Conservation (phyloP, 2,797 vertebrate species). For the Mionectes olivaceus region DNA sequence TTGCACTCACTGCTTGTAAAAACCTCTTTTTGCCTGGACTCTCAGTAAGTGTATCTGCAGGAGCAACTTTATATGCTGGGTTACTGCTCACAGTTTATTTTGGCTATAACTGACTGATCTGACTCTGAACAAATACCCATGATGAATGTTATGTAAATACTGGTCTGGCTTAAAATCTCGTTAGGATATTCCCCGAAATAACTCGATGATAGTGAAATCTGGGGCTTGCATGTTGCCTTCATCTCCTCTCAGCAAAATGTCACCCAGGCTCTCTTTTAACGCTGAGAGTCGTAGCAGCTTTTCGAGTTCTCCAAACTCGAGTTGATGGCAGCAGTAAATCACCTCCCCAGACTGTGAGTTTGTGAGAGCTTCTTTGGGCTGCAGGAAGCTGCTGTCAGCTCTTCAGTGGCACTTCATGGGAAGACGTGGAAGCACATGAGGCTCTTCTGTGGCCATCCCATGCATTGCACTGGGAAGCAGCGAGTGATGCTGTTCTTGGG, state of each 20-base stretch:
- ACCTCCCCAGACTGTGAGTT: not conserved
- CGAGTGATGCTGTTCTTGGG: not conserved
- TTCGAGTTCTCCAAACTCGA: not conserved
- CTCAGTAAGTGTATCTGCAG: not conserved
- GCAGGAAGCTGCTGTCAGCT: conserved; percentile 27
- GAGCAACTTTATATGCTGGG: not conserved
- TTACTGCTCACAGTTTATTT: conserved; percentile 47
- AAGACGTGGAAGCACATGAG: not conserved
- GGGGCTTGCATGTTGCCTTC: not conserved
- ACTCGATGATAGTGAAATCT: conserved; percentile 17
- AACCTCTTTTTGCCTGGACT: not conserved
- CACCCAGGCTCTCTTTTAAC: not conserved
- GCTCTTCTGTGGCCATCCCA: conserved; percentile 1
- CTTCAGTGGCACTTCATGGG: conserved; percentile 15
- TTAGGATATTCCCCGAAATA: conserved; percentile 50
- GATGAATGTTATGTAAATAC: conserved; percentile 42
- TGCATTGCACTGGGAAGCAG: not conserved
- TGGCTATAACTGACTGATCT: not conserved
- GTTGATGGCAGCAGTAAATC: conserved; percentile 7
- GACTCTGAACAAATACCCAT: conserved; percentile 21
- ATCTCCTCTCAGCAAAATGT: not conserved
- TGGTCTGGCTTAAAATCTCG: conserved; percentile 1
- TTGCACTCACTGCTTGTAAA: not conserved
- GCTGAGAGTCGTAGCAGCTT: not conserved
- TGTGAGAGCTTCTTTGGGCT: not conserved